Conservation (phyloP, 2,888 invertebrate species). For the Rhyacophila evoluta region DNA sequence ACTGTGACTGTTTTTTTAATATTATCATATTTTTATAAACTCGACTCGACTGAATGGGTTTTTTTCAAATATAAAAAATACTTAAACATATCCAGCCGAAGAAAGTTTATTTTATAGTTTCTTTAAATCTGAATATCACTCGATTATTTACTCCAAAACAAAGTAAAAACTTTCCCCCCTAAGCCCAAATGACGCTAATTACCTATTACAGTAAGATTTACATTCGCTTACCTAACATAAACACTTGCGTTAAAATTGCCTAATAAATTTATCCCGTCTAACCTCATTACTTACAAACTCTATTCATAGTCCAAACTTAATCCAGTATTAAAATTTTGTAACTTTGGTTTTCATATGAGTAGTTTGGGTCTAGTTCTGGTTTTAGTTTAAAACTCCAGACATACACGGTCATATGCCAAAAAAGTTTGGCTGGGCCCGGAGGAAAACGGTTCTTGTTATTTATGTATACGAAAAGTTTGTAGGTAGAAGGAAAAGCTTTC, state of each 20-base stretch:
- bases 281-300: not conserved
- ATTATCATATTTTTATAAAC: too few species aligned
- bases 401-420: not conserved
- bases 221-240: conserved; percentile 7
- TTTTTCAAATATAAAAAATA: too few species aligned
- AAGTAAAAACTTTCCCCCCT: not conserved
- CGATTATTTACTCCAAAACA: not conserved
- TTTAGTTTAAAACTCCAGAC: not conserved
- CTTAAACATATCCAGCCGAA: too few species aligned
- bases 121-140: not conserved
- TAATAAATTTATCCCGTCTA: conserved; percentile 15
- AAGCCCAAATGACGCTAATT: conserved; percentile 9
- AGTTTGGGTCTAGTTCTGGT: not conserved
- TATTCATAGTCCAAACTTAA: not conserved
- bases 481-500: not conserved
- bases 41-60: too few species aligned
- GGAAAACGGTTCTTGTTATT: not conserved
- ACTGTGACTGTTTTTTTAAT: too few species aligned
- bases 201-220: conserved; percentile 24
- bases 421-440: not conserved
- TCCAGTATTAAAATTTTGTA: not conserved
- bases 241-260: conserved; percentile 24
- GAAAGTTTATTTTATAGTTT: too few species aligned
- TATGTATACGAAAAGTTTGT: not conserved
- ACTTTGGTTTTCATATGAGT: not conserved